These are phyloP conservation scores for Drosophila ambigua DNA, from an alignment of 1,140 invertebrate genomes.

Conservation along the genomic window DNA sequence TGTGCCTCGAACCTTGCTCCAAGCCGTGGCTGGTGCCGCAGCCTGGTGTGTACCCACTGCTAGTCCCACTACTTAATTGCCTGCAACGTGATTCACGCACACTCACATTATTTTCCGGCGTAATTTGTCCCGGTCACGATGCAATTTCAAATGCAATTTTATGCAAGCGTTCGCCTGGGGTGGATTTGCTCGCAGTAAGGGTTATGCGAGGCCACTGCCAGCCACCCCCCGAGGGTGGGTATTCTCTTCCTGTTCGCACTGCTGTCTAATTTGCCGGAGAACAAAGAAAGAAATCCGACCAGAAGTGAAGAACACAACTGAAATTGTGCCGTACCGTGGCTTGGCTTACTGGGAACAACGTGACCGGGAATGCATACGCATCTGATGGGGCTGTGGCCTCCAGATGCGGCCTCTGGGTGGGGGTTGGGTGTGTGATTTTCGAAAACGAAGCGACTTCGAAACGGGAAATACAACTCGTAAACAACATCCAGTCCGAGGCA, in stretches of 20 bases:
- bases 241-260: constrained; percentile 24
- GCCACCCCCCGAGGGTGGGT: constrained; percentile 16
- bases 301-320: constrained; percentile 24
- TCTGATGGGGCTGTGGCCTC: constrained; percentile 46
- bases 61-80: constrained; percentile 29
- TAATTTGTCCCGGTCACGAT: constrained; percentile 76
- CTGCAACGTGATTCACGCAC: constrained; percentile 68
- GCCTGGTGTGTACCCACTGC: constrained; percentile 10
- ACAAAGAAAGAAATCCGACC: constrained; percentile 22
- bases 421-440: constrained; percentile 52
- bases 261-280: constrained; percentile 34
- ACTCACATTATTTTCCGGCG: constrained; percentile 43
- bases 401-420: constrained; percentile 12
- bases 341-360: constrained; percentile 65
- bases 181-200: constrained; percentile 30
- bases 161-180: constrained; percentile 51
- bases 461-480: constrained; percentile 53
- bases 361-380: constrained; percentile 62
- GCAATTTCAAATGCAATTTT: constrained; percentile 77
- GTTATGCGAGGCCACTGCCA: constrained; percentile 3
- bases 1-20: constrained; percentile 53
- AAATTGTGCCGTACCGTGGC: constrained; percentile 49
- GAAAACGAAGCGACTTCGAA: constrained; percentile 51
- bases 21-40: background rate
- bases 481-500: constrained; percentile 61